Percentiles rank a stretch among this genome's conserved stretches.
phyloP scores from a whole-genome alignment of 2,888 invertebrate genomes.

The Clanis bilineata region DNA sequence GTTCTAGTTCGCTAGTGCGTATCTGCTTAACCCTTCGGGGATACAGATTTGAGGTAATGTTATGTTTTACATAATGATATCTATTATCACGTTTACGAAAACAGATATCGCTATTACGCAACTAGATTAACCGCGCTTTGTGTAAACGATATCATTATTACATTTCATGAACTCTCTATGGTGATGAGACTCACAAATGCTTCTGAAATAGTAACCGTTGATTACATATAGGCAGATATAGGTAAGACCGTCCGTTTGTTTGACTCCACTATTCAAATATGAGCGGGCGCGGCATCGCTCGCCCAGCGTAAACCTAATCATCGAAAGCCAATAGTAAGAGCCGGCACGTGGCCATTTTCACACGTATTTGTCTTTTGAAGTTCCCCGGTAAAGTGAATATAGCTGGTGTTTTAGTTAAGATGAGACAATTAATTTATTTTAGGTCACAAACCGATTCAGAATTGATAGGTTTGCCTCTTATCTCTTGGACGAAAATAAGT shows the following conservation, averaged over 20 bases:
- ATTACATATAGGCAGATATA: slow-evolving; percentile 34
- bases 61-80: too few relatives aligned
- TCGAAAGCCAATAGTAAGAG: slow-evolving; percentile 55
- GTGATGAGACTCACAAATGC: neutral
- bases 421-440: too few relatives aligned
- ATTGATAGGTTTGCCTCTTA: too few relatives aligned
- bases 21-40: too few relatives aligned
- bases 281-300: slow-evolving; percentile 46
- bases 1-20: too few relatives aligned
- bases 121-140: neutral
- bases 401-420: too few relatives aligned
- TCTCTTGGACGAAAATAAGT: too few relatives aligned
- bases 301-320: slow-evolving; percentile 61
- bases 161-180: neutral
- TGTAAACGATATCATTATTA: neutral
- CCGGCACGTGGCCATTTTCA: slow-evolving; percentile 38
- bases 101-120: neutral
- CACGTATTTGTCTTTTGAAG: slow-evolving; percentile 31
- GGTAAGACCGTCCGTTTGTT: slow-evolving; percentile 36
- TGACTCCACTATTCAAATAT: slow-evolving; percentile 51
- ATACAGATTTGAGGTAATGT: too few relatives aligned
- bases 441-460: too few relatives aligned
- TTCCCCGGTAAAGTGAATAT: too few relatives aligned
- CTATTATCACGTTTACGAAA: neutral
- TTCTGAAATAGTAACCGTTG: slow-evolving; percentile 26